A percentile compares a stretch with the other conserved stretches of the same genome.
Evolutionary conservation across 2,797 vertebrate genomes (phyloP).

Genomic region (Dermochelys coriacea): DNA sequence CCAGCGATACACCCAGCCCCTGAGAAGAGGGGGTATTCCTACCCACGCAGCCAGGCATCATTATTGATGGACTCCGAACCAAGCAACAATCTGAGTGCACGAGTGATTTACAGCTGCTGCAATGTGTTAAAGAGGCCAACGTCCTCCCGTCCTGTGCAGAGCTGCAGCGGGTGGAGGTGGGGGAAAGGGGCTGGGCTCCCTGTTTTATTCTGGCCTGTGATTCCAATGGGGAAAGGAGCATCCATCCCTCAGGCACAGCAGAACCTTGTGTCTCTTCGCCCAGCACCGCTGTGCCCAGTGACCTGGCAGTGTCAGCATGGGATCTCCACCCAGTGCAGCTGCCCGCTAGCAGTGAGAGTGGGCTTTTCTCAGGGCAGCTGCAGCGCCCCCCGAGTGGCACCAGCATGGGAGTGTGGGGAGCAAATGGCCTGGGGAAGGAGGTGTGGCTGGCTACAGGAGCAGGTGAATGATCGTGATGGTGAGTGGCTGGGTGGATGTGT

Average conservation of each 20-base stretch:
- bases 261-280: neutral
- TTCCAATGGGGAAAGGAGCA: neutral
- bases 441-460: neutral
- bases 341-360: neutral
- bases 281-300: neutral
- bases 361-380: neutral
- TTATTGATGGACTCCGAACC: neutral
- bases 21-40: neutral
- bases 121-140: neutral
- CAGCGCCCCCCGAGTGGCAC: neutral
- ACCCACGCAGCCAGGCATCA: neutral
- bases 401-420: neutral
- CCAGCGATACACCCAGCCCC: neutral
- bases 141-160: neutral
- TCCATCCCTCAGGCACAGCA: neutral
- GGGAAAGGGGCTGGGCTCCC: neutral
- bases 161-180: neutral
- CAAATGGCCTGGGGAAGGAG: neutral
- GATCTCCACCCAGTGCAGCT: neutral
- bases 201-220: neutral
- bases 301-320: neutral
- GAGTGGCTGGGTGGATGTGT: neutral
- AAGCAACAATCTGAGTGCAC: neutral
- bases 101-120: neutral
- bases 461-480: neutral